These are phyloP conservation scores for Hippotragus niger DNA, from an alignment of 2,113 vertebrate species.

Conservation along the genomic window DNA sequence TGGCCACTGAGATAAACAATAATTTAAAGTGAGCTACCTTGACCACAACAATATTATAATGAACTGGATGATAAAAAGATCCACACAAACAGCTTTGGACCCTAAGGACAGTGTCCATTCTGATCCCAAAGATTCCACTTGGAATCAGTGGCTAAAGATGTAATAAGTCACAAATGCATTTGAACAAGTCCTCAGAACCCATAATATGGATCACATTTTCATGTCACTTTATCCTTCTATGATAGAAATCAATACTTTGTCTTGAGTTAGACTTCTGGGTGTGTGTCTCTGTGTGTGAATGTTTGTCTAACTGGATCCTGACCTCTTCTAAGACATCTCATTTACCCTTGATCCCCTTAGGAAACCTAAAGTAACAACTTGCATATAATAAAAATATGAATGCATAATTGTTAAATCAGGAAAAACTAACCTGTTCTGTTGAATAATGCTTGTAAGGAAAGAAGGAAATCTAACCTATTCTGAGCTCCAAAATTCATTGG, in stretches of 20 bases:
- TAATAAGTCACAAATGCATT: neutral
- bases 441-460: neutral
- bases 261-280: neutral
- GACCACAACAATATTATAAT: neutral
- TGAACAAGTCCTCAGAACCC: neutral
- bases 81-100: neutral
- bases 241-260: neutral
- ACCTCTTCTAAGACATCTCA: neutral
- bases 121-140: neutral
- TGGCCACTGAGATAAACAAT: neutral
- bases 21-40: neutral
- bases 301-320: neutral
- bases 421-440: neutral
- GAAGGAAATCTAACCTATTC: neutral
- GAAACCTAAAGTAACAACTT: neutral
- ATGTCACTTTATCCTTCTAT: neutral
- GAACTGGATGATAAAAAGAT: neutral
- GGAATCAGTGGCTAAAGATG: neutral
- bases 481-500: neutral
- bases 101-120: neutral
- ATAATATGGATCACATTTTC: neutral
- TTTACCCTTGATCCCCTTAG: neutral
- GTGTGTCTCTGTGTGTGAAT: neutral
- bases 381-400: neutral
- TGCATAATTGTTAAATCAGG: neutral